These are phyloP conservation scores for Tetranychus piercei DNA, from an alignment of 2,888 invertebrate species.

Conservation along the genomic window DNA sequence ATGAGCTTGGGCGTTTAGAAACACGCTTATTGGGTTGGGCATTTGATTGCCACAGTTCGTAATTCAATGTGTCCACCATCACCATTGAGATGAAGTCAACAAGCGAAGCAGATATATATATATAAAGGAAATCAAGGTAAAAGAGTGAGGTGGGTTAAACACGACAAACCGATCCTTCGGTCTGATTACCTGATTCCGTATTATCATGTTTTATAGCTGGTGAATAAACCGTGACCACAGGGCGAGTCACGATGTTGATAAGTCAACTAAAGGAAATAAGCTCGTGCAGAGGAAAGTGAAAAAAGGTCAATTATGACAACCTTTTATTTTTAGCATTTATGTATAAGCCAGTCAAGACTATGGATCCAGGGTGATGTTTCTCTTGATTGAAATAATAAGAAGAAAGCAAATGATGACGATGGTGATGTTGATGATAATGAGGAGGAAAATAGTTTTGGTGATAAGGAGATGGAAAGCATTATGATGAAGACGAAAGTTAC, in stretches of 20 bases:
- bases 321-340: background rate
- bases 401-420: background rate
- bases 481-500: background rate
- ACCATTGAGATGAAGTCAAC: background rate
- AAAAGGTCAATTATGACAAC: conserved; percentile 1
- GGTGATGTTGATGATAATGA: background rate
- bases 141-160: background rate
- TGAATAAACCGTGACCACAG: background rate
- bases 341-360: background rate
- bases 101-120: too few species aligned
- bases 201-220: background rate
- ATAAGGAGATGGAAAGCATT: background rate
- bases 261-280: background rate
- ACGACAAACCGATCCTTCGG: background rate
- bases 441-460: background rate
- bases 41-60: background rate
- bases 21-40: background rate
- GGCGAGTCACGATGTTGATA: background rate
- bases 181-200: background rate
- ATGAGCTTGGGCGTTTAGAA: background rate
- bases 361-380: background rate
- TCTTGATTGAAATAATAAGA: background rate
- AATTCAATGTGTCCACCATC: background rate
- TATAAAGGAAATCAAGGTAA: background rate
- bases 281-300: background rate